These are phyloP conservation scores for Amphiura filiformis DNA, from an alignment of 35 echinoderm and acorn worm genomes.

Conservation along the genomic window DNA sequence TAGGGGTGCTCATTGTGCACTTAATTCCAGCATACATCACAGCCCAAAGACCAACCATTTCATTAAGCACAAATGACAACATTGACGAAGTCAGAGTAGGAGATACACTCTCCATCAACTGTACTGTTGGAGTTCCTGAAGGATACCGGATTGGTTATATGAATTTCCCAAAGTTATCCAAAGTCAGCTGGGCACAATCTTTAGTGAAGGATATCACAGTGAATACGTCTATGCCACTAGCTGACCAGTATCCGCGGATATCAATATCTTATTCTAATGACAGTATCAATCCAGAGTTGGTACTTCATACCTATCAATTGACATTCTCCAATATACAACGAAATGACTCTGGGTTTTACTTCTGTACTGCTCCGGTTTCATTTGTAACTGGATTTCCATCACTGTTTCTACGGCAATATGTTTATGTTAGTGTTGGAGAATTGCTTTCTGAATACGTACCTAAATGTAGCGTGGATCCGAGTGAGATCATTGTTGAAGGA, in stretches of 20 bases:
- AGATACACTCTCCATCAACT: not conserved
- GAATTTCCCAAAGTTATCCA: not conserved
- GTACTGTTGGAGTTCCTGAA: not conserved
- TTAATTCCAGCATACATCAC: no score
- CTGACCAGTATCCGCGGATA: not conserved
- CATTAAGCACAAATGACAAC: not conserved
- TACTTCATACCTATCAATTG: slow-evolving; percentile 1
- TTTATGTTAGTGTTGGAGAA: not conserved
- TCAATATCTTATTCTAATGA: not conserved
- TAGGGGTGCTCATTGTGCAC: no score
- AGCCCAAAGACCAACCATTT: not conserved
- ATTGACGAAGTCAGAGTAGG: not conserved
- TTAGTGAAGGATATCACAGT: not conserved
- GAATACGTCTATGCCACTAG: not conserved
- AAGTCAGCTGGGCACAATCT: not conserved
- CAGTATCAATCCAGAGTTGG: no score
- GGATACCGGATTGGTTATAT: not conserved
- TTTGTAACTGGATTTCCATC: not conserved
- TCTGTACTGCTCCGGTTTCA: not conserved
- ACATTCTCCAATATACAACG: not conserved
- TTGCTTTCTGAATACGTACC: not conserved
- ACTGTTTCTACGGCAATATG: not conserved
- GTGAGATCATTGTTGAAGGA: not conserved
- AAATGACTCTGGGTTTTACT: not conserved
- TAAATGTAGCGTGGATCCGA: not conserved